Evolutionary conservation across 2,888 invertebrate genomes (phyloP).

Genomic region (Anaspis maculata): DNA sequence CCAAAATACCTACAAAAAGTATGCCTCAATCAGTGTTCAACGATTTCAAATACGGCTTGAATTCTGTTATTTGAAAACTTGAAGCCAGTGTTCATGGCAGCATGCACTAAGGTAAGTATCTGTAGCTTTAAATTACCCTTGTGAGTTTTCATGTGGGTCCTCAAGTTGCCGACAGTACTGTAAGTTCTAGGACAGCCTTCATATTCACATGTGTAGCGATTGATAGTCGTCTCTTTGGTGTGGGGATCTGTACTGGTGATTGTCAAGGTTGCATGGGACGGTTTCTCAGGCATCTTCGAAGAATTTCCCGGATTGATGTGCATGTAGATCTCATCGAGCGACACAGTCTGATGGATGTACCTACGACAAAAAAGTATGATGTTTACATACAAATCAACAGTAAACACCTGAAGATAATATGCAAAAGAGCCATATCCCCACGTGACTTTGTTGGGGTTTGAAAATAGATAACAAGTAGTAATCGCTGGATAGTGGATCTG

Average conservation of each 20-base stretch:
- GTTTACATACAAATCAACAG: too few species aligned
- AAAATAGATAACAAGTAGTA: background rate
- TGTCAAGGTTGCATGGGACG: conserved; percentile 59
- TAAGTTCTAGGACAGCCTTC: conserved; percentile 82
- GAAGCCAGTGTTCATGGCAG: too few species aligned
- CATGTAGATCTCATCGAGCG: conserved; percentile 61
- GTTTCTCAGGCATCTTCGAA: conserved; percentile 55
- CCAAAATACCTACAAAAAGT: too few species aligned
- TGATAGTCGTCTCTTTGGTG: conserved; percentile 51
- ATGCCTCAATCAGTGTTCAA: too few species aligned
- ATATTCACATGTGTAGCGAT: conserved; percentile 80
- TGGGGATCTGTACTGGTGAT: conserved; percentile 55
- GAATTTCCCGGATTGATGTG: conserved; percentile 59
- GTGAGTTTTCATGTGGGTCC: conserved; percentile 93
- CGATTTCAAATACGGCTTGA: too few species aligned
- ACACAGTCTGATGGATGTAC: conserved; percentile 60
- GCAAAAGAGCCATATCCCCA: too few species aligned
- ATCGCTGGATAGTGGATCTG: background rate
- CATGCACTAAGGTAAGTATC: too few species aligned
- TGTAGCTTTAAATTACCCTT: conserved; percentile 63
- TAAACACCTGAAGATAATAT: background rate
- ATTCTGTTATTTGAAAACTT: too few species aligned
- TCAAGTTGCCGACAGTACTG: conserved; percentile 87
- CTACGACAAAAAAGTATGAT: conserved; percentile 41
- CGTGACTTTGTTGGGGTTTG: background rate